These are phyloP conservation scores for Furcifer pardalis DNA, from an alignment of 2,797 vertebrate genomes.

Conservation along the genomic window DNA sequence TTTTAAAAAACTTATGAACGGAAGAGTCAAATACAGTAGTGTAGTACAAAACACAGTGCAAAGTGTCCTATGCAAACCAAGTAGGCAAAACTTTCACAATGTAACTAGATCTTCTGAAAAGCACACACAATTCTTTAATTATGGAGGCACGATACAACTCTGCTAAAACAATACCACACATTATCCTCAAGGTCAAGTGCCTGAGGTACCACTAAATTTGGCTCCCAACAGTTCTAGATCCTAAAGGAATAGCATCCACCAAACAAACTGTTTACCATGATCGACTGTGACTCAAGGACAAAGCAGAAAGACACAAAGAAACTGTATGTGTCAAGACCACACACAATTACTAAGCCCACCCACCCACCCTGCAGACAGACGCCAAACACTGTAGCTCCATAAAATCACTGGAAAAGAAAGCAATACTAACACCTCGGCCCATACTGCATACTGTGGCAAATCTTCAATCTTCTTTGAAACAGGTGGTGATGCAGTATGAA, in stretches of 20 bases:
- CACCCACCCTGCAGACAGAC: not conserved
- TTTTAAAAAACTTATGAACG: too few species aligned
- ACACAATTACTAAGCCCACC: not conserved
- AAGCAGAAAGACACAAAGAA: not conserved
- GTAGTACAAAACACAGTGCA: not conserved
- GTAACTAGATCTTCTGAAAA: not conserved
- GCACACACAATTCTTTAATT: not conserved
- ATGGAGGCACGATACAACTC: not conserved
- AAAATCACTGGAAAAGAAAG: not conserved
- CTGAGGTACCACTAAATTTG: slow-evolving; percentile 1
- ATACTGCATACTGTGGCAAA: slow-evolving; percentile 8
- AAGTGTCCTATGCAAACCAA: too few species aligned
- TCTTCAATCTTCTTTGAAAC: not conserved
- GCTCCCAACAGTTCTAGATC: slow-evolving; percentile 28
- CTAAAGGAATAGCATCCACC: not conserved
- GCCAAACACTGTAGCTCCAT: not conserved
- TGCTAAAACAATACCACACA: not conserved
- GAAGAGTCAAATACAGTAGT: too few species aligned
- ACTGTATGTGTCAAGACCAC: not conserved
- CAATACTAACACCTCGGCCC: not conserved
- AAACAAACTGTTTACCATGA: not conserved
- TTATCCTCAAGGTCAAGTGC: not conserved
- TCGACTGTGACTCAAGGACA: slow-evolving; percentile 24
- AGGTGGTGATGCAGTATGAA: slow-evolving; percentile 8
- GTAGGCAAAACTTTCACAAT: not conserved